Evolutionary conservation across 2,888 invertebrate genomes (phyloP).

Genomic region (Chrysina gloriosa): DNA sequence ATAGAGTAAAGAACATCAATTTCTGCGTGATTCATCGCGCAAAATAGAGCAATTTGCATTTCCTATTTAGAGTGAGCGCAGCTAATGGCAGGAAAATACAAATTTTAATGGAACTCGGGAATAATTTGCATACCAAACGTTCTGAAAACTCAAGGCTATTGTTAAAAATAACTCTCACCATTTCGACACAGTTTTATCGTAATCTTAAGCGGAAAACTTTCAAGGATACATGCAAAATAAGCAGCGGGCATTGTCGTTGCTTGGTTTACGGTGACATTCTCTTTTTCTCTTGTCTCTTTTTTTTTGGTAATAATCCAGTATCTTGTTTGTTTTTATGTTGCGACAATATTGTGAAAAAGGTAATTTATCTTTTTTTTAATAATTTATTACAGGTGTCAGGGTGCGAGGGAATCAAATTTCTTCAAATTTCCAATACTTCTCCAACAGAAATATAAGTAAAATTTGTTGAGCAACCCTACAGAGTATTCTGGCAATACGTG

Average conservation of each 20-base stretch:
- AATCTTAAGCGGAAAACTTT: background rate
- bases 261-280: no score
- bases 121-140: background rate
- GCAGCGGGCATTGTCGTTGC: no score
- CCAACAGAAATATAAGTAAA: no score
- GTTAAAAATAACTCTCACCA: background rate
- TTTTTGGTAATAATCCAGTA: background rate
- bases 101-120: no score
- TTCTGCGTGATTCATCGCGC: background rate
- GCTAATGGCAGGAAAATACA: background rate
- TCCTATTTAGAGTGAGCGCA: background rate
- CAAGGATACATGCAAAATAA: no score
- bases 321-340: background rate
- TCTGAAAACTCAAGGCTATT: background rate
- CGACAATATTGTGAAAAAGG: no score
- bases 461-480: no score
- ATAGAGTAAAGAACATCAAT: background rate
- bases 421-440: no score
- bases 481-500: no score
- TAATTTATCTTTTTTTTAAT: background rate
- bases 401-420: background rate
- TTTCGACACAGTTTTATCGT: background rate
- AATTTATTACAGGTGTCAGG: background rate
- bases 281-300: no score
- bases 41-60: background rate